Base-by-base conservation (phyloP, 2,797 vertebrate species). In the Limosa lapponica region DNA sequence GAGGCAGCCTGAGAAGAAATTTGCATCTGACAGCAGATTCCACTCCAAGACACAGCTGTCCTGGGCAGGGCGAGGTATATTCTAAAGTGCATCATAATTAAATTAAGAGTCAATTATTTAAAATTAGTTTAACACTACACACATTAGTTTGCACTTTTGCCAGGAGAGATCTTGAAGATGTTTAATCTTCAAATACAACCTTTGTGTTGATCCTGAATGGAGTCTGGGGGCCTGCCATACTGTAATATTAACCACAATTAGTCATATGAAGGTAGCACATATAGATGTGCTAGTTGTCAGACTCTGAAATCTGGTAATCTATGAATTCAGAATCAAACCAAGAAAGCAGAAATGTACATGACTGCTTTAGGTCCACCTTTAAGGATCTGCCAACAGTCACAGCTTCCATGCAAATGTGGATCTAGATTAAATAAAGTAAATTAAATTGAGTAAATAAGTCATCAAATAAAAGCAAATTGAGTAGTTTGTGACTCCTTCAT, bases 201-300 rank as follows among this genome's bases (percentile, higher is more conserved):
- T 52, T 52, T 52, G 16, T 52, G 46, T 48, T 48, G 4, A 5
- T 75, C 28, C 32, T 36, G 23, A 22, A 39, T 3, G 6, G 22
- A 73, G 16, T 16, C 24, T 43, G 14, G 8, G 19, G 18, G 4
- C 25, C 10, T 83, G 34, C 3, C 7, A 11, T 11, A 37, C 2
- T 14, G 2, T 34, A 28, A 4, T 32, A 27, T 48, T 77, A 59
- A 51, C 1, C 24, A 20, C 5, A 0, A 0, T 32, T 72, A 83
- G 13, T n/a, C 6, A 9, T 34, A 55, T 32, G 7, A 54, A 4
- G 2, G 6, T 25, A 46, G 2, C 5, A 37, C 9, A 37, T 7
- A 28, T 1, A 55, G 24, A 54, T n/a, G n/a, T n/a, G n/a, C 5
- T 10, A 58, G 5, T 5, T 0, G 1, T 28, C 11, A 58, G 24